Base-by-base conservation (phyloP, 2,888 invertebrate genomes). In the Zeuzera pyrina region DNA sequence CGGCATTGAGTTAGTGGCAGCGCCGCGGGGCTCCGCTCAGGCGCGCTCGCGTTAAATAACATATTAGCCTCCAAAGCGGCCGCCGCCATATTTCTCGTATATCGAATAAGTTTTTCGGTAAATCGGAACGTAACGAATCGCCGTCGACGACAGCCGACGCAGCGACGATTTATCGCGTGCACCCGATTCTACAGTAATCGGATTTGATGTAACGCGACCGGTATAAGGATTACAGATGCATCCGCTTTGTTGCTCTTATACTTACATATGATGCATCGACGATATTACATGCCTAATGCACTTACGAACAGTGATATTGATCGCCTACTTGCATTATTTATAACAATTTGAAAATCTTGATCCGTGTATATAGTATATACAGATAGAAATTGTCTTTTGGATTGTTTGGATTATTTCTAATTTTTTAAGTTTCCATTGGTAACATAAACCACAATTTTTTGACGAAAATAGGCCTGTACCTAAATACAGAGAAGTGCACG, bases 11-110 rank as follows among this genome's bases (percentile, higher is more conserved):
- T 49, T 59, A 52, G 69, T 65, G 71, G 71, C 68, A 57, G 68
- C 77, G 51, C 78, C 44, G 63, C 77, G 71, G 79, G 78, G 58
- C 63, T 58, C 65, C 70, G 46, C 36, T 42, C 45, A 47, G 44
- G 33, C 54, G 44, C 60, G 57, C 52, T 49, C 53, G 57, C 65
- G 60, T 66, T 70, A 69, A 72, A 72, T 74, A 74, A 74, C 73
- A 71, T 65, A 74, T 78, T 77, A 78, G 73, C 49, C 59, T 56
- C 63, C 68, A 74, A 76, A 76, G 76, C 66, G 53, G 49, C 76
- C 72, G 74, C 67, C 69, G 62, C 61, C 58, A 70, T 70, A 73
- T 71, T 66, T 74, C 71, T 69, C 66, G 50, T 54, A 52, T 54
- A 52, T 58, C 60, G 57, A 59, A 61, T 56, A 58, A 52, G 53